Evolutionary conservation across 2,113 vertebrate genomes (phyloP).

Genomic region (Neomonachus schauinslandi): DNA sequence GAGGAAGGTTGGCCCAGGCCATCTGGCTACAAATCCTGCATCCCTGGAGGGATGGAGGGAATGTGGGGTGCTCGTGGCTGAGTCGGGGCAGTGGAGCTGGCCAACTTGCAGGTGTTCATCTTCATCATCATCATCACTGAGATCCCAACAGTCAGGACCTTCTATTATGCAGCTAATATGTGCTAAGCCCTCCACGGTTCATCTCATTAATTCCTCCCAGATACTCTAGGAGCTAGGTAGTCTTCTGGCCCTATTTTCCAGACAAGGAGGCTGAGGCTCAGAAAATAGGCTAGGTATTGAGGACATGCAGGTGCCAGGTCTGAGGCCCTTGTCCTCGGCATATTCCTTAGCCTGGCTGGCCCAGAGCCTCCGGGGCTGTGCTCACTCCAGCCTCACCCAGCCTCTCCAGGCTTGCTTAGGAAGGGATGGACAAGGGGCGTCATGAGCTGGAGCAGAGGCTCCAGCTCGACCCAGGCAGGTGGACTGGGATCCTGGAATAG

Average conservation of each 20-base stretch:
- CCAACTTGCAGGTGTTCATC: accelerated
- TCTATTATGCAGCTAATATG: accelerated
- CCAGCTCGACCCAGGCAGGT: not conserved
- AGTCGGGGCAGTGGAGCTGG: not conserved
- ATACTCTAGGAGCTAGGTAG: no score
- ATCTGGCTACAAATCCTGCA: not conserved
- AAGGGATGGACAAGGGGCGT: no score
- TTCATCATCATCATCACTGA: accelerated
- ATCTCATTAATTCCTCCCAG: not conserved
- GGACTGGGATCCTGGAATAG: not conserved
- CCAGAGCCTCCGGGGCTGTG: not conserved
- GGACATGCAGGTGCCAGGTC: not conserved
- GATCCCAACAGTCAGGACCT: not conserved
- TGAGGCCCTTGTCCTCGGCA: accelerated
- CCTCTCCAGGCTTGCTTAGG: not conserved
- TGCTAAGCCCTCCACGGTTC: not conserved
- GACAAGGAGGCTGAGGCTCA: not conserved
- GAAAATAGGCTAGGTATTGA: not conserved
- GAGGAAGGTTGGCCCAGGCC: not conserved
- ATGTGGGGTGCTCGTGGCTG: not conserved
- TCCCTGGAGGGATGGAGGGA: not conserved
- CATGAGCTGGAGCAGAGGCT: not conserved
- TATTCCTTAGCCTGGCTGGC: not conserved
- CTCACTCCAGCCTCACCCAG: not conserved
- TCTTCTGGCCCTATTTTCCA: not conserved